phyloP scores from a whole-genome alignment of 2,888 invertebrate species.

The Adela reaumurella region DNA sequence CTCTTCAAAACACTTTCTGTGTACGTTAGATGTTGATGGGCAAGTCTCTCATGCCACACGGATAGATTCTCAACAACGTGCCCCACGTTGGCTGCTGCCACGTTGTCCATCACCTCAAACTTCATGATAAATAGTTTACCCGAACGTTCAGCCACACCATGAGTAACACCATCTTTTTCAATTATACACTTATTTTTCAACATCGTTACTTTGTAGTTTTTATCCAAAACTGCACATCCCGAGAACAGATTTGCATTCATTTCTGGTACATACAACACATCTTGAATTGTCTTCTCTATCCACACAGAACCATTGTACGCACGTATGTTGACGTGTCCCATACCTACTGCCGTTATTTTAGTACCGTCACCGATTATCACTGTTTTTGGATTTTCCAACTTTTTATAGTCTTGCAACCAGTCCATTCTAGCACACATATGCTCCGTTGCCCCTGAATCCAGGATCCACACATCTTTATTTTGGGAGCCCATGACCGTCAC shows the following conservation, averaged over 20 bases:
- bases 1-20: background rate
- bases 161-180: background rate
- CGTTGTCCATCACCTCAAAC: too few species aligned
- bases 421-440: too few species aligned
- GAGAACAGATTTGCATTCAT: background rate
- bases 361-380: too few species aligned
- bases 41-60: background rate
- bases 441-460: slow-evolving; percentile 3
- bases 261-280: background rate
- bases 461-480: background rate
- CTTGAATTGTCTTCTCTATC: too few species aligned
- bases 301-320: too few species aligned
- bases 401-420: too few species aligned
- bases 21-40: background rate
- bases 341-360: too few species aligned
- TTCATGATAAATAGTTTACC: background rate
- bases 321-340: too few species aligned
- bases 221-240: background rate
- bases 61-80: background rate
- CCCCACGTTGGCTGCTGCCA: too few species aligned
- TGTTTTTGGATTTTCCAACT: too few species aligned
- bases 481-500: background rate
- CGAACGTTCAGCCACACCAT: background rate
- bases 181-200: background rate
- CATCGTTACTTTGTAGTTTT: background rate